Base-by-base conservation (phyloP, 2,797 vertebrate species). In the Halcyon leucocephala region DNA sequence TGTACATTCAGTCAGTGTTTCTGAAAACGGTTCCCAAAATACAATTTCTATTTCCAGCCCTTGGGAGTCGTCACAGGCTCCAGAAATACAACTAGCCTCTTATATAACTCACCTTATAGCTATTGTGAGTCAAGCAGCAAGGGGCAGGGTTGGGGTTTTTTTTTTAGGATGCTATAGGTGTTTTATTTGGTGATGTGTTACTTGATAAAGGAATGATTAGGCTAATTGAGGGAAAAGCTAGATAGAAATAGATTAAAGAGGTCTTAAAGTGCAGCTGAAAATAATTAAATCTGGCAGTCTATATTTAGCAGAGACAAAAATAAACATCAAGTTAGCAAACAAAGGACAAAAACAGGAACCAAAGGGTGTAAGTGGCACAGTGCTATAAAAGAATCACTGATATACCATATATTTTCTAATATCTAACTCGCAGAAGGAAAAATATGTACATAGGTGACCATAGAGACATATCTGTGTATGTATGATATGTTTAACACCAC, bases 231-330 rank as follows among this genome's bases (percentile, higher is more conserved):
- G 88, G 35, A 88, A 96, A 97, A 88, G 95, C 89, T 90, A 94
- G 89, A 65, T 90, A 96, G 92, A 97, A 98, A 97, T 94, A 97
- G 92, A 94, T 94, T 94, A 97, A 96, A 96, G 91, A 91, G 80
- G 87, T 90, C 71, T 95, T 96, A 96, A 93, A 95, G 74, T 88
- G 70, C 57, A 89, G 88, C 95, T 97, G 93, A 93, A 88, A 96
- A 86, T 69, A 93, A 94, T 95, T 95, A 96, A 97, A 97, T 88
- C 80, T 61, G 80, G 60, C 60, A 18, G 42, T 51, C 91, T 97
- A 96, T 96, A 95, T 97, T 97, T 90, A 95, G 82, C 92, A 49
- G 72, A 84, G 81, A 90, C 81, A 94, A 96, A 97, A 97, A 96
- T 93, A 96, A 97, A 95, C 64, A 46, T 24, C 55, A n/a, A 44